phyloP scores from a whole-genome alignment of 2,888 invertebrate species.

The Piscicola geometra region DNA sequence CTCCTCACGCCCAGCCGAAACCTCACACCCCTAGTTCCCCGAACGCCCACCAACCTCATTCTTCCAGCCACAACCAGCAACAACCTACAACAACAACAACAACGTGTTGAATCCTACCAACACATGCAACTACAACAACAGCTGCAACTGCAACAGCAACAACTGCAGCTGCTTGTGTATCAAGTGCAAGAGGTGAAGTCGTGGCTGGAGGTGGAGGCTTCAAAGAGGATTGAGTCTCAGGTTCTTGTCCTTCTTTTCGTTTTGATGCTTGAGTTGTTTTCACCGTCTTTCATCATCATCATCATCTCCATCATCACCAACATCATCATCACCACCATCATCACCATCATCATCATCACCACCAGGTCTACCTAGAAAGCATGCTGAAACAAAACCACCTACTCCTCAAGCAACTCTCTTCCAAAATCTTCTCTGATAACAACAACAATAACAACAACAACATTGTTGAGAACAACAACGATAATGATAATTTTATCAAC shows the following conservation, averaged over 20 bases:
- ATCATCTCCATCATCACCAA: no score
- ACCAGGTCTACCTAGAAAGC: neutral
- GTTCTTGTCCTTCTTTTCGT: neutral
- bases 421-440: neutral
- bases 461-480: neutral
- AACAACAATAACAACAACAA: neutral
- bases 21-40: no score
- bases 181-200: neutral
- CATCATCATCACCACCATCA: no score
- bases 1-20: neutral
- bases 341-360: neutral
- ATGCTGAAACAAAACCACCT: neutral
- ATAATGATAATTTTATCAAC: neutral
- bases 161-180: neutral
- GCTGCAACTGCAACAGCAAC: neutral
- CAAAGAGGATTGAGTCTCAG: constrained; percentile 1
- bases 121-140: neutral
- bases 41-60: no score
- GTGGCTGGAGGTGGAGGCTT: neutral
- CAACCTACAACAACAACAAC: neutral
- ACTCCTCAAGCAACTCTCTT: neutral
- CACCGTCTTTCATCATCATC: no score
- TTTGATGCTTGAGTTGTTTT: no score
- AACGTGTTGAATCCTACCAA: neutral
- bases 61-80: neutral